Evolutionary conservation across 2,113 vertebrate species (phyloP).

Genomic region (Leiothrix lutea): DNA sequence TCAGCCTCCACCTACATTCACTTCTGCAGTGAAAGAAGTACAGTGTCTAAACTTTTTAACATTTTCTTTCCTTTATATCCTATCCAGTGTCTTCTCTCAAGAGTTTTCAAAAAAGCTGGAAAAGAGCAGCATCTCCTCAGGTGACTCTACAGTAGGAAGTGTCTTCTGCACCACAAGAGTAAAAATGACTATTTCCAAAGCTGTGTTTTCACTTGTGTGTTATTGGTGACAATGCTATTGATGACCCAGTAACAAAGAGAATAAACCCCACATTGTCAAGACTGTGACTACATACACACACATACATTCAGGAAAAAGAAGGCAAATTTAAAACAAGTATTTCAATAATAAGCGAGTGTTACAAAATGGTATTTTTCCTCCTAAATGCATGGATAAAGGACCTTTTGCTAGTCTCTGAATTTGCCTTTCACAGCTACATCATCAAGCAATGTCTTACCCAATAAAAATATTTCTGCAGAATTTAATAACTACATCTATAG

Average conservation of each 20-base stretch:
- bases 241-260: not conserved
- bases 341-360: constrained; percentile 13
- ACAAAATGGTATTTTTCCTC: constrained; percentile 68
- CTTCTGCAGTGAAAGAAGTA: not conserved
- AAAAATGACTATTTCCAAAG: not conserved
- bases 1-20: not conserved
- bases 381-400: constrained; percentile 67
- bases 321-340: not conserved
- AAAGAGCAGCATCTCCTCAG: not conserved
- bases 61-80: not conserved
- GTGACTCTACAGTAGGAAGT: not conserved
- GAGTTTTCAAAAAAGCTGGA: not conserved
- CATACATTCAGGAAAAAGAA: not conserved
- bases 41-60: not conserved
- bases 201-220: not conserved
- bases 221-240: not conserved
- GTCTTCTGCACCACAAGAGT: not conserved
- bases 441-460: constrained; percentile 71
- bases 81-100: not conserved
- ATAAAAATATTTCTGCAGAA: constrained; percentile 74
- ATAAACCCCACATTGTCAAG: not conserved
- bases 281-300: not conserved
- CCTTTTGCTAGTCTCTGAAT: constrained; percentile 70
- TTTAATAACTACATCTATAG: constrained; percentile 74
- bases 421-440: constrained; percentile 65